Base-by-base conservation (phyloP, 2,888 invertebrate species). In the Macaria liturata region DNA sequence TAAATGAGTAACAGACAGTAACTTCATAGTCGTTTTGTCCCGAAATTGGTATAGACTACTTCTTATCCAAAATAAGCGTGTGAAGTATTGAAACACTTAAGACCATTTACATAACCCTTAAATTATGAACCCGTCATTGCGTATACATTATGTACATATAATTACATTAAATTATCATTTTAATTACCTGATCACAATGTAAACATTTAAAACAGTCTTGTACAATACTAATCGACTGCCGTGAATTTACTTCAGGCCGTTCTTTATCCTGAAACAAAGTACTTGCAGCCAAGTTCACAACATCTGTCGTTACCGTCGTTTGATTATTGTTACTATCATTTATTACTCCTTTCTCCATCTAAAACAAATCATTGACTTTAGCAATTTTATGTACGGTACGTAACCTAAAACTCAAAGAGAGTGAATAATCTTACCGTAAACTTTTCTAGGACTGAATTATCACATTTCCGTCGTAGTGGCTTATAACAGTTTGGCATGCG, bases 401-500 rank as follows among this genome's bases (percentile, higher is more conserved):
- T 37, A 6, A 37, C 34, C 7, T 6, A 2, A 4, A 6, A 37
- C 34, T 4, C 7, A 6, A 37, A 37, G 34, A 2, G 20, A 20
- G 20, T 20, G 20, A 20, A 37, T 6, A 37, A 4, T 37, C 34
- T 37, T 71, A 81, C 81, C 64, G 68, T 54, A 8, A 34, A 37
- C 3, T 32, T 69, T 67, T 61, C 62, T 48, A 62, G 49, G 8
- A 32, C 32, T 9, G 20, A 7, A n/a, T 37, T 9, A 32, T 59
- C 61, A 51, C 58, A 44, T 78, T 82, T 86, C 78, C 76, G 80
- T 45, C 77, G 75, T 62, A 81, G 80, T 5, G 88, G 90, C 64
- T 71, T 84, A 65, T 76, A 88, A 59, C 78, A 78, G 49, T 74
- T 74, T 8, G 90, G 86, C 48, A 80, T 72, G 45, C 91, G 84